Evolutionary conservation across 2,113 vertebrate species (phyloP).

Genomic region (Albula goreensis): DNA sequence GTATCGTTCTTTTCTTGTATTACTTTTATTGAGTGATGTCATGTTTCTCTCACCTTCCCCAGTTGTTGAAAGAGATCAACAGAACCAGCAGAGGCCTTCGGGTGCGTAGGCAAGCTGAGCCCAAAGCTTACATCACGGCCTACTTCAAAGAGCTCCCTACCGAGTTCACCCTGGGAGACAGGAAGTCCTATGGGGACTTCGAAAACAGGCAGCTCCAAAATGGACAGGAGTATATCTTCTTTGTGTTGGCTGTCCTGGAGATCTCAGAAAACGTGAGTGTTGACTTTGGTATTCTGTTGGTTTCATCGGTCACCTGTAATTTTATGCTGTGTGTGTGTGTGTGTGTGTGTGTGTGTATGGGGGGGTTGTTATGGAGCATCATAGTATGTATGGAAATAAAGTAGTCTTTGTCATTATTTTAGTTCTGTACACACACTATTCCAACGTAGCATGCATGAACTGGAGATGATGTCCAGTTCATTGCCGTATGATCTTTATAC

Average conservation of each 20-base stretch:
- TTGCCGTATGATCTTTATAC: too few species aligned
- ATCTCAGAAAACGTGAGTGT: conserved; percentile 91
- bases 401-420: neutral
- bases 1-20: neutral
- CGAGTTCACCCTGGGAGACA: conserved; percentile 94
- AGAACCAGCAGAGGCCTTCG: conserved; percentile 89
- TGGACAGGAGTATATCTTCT: conserved; percentile 96
- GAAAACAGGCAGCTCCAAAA: conserved; percentile 90
- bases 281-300: too few species aligned
- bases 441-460: neutral
- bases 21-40: neutral
- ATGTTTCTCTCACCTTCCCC: conserved; percentile 36
- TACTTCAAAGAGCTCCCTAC: conserved; percentile 92
- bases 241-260: conserved; percentile 91
- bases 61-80: conserved; percentile 94
- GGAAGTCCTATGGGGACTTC: conserved; percentile 88
- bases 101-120: conserved; percentile 84
- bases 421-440: neutral
- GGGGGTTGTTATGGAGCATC: too few species aligned
- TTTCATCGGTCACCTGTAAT: too few species aligned
- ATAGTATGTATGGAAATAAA: too few species aligned
- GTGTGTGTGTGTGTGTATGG: too few species aligned
- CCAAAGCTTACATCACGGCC: conserved; percentile 89
- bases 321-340: too few species aligned
- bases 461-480: neutral